Evolutionary conservation across 2,113 vertebrate genomes (phyloP), one percentile per base, ranked within the genome.

Genomic region (Brienomyrus longianalis): DNA sequence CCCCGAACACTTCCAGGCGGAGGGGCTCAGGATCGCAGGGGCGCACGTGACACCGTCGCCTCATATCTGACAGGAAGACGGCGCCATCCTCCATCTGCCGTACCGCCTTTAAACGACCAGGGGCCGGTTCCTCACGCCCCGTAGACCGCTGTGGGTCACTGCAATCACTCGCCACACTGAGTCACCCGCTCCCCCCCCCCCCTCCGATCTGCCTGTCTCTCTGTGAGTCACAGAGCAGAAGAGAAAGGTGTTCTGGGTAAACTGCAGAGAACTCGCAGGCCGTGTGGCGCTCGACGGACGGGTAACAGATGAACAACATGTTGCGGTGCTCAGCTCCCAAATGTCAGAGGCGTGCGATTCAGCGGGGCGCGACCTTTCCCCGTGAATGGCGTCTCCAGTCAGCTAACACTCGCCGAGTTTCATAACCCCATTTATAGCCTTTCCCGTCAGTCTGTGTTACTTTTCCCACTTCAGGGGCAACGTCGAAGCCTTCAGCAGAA

Each of bases 221-320:
- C 83, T 9, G 9, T 31, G 50, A n/a, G 15, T 52, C 50, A 19
- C 31, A 8, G 85, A 86, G 48, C 11, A 21, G 23, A 11, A 86
- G 11, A 45, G 21, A n/a, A 86, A 52, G 50, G 47, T n/a, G 8
- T 52, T 23, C 10, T 54, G 85, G 85, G 85, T 52, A 86, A 54
- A 52, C 3, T 13, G 50, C 50, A 2, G n/a, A 17, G 27, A 51
- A 31, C 47, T 35, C 23, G 1, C 27, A 7, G 47, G 11, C 85
- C 3, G 50, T 0, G 39, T 7, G 74, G 74, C 35, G 35, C 74
- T 77, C 74, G 2, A 10, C 15, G 17, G 21, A 83, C 80, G 2
- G 35, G 83, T 85, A 13, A 85, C 83, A n/a, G 83, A 85, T 50
- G 43, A 77, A 77, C 74, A 77, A 77, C 74, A 77, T 77, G 74